Evolutionary conservation across 2,888 invertebrate species (phyloP).

Genomic region (Netelia inedita): DNA sequence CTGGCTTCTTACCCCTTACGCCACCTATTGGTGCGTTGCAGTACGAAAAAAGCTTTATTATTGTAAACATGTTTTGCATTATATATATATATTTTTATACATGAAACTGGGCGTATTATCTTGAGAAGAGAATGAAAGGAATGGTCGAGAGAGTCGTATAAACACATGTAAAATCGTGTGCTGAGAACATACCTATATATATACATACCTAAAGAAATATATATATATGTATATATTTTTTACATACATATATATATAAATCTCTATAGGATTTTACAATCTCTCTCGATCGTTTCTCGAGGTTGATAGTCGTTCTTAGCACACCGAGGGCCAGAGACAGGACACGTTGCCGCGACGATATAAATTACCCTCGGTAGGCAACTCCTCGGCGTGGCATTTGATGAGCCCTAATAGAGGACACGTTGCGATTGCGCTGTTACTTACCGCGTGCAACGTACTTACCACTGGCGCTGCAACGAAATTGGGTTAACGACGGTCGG

Average conservation of each 20-base stretch:
- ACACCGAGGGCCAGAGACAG: neutral
- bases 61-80: neutral
- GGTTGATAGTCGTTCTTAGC: slow-evolving; percentile 39
- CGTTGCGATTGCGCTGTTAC: slow-evolving; percentile 31
- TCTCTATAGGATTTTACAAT: slow-evolving; percentile 41
- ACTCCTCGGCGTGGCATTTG: slow-evolving; percentile 67
- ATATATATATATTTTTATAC: neutral
- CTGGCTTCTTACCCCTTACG: too few species aligned
- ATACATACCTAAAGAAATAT: neutral
- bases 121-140: slow-evolving; percentile 38
- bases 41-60: too few species aligned
- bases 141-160: slow-evolving; percentile 38
- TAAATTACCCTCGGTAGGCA: slow-evolving; percentile 62
- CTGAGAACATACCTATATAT: slow-evolving; percentile 17
- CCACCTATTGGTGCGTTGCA: too few species aligned
- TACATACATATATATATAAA: neutral
- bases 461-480: slow-evolving; percentile 42
- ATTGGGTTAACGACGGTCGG: slow-evolving; percentile 63
- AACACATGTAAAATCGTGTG: slow-evolving; percentile 37
- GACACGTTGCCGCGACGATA: slow-evolving; percentile 38
- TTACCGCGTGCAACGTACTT: slow-evolving; percentile 24
- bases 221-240: slow-evolving; percentile 14
- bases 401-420: slow-evolving; percentile 66
- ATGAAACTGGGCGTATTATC: slow-evolving; percentile 10
- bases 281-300: slow-evolving; percentile 58